Evolutionary conservation across 2,888 invertebrate species (phyloP), one percentile per base, ranked within the genome.

Genomic region (Minunthozetes semirufus): DNA sequence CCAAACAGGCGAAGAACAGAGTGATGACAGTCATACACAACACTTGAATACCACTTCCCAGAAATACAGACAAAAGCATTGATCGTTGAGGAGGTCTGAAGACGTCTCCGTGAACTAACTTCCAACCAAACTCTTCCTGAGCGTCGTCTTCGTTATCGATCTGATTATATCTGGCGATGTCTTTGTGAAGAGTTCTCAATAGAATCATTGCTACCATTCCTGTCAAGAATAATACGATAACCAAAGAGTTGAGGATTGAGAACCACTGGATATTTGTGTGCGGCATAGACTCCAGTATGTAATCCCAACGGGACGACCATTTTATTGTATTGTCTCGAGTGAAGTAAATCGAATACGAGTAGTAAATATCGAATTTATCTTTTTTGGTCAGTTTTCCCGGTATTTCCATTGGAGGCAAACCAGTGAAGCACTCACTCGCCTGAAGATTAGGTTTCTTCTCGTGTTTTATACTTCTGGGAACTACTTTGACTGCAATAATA

Each of bases 181-280:
- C 99, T 83, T 97, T 95, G 83, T 99, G 97, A 77, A 99, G 85
- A 0, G 98, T 99, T 77, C 98, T 87, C 79, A 99, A 84, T 84
- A 99, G 87, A 81, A 99, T 99, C 98, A 99, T 99, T 38, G 97
- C 98, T 19, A 99, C 96, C 98, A 99, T 99, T 79, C 98, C 99
- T 79, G 96, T 94, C 25, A 99, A 85, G 85, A 99, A 99, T 19
- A 85, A 79, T 11, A 85, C 85, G 79, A 99, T 99, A 75, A 99
- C 95, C 80, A 99, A 86, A 0, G 97, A 97, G 84, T 99, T 99
- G 77, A 99, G 86, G 81, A 99, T 99, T 78, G 95, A 96, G 83
- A 98, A 97, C 98, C 97, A 98, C 83, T 98, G 97, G 80, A 98
- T 97, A 82, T 97, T 97, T 0, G 97, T 93, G 82, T 97, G 95